Base-by-base conservation (phyloP, 2,888 invertebrate species). In the Himalopsyche tibetana region DNA sequence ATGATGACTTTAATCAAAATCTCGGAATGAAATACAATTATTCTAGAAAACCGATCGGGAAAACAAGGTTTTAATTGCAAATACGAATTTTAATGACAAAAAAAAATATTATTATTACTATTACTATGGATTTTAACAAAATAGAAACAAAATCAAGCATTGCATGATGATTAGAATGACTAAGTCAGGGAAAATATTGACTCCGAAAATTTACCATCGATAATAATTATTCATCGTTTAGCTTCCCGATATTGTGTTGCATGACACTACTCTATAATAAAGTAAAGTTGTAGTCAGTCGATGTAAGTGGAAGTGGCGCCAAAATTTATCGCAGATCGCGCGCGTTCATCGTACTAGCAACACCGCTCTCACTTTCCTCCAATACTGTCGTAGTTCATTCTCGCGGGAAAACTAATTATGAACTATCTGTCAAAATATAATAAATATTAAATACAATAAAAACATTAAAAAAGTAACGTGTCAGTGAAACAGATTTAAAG, bases 291-390 rank as follows among this genome's bases (percentile, higher is more conserved):
- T 9, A 63, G 63, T 63, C 11, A 63, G 63, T 63, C 63, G 63
- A 63, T 63, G 63, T 63, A 63, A 19, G 63, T 63, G 63, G 63
- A 63, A 63, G 63, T 63, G 63, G 63, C 63, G 63, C 63, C 63
- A 63, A 63, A 63, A 63, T 11, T n/a, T 42, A 80, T 80, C 85
- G 55, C 84, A 88, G 86, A 88, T 69, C 80, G 42, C 83, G 84
- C 63, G 51, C 36, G 86, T 69, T 86, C 82, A 83, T 63, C 55
- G 87, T 74, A 85, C 81, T 86, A 82, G 86, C 85, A 81, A 82
- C 86, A 86, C 80, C 55, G 82, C 82, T 87, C 84, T 84, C 82
- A 82, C 87, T 86, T 86, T 87, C 83, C 55, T 83, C 63, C 63
- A 19, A 63, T 63, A 63, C 63, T 63, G 28, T 5, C 19, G 19